Conservation (phyloP, 2,797 vertebrate genomes). For the Periparus ater region DNA sequence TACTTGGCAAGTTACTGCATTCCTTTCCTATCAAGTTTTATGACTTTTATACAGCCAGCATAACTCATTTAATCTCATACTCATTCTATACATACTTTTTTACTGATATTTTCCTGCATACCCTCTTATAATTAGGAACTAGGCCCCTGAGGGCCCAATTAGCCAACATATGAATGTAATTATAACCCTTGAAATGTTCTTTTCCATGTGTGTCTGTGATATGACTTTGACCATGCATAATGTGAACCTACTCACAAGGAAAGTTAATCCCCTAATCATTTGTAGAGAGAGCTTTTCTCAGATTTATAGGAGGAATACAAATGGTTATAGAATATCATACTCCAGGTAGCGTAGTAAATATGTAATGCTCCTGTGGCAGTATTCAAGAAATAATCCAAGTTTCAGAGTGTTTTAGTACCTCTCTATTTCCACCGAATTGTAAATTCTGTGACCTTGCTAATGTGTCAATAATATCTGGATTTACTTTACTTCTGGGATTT, state of each 20-base stretch:
- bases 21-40: constrained; percentile 77
- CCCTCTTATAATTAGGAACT: constrained; percentile 75
- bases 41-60: constrained; percentile 69
- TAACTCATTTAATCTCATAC: constrained; percentile 73
- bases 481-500: constrained; percentile 27
- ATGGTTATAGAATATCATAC: constrained; percentile 18
- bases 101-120: constrained; percentile 71
- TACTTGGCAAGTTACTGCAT: constrained; percentile 63
- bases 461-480: constrained; percentile 24
- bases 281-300: constrained; percentile 46
- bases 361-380: background rate
- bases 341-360: background rate
- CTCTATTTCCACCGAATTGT: background rate
- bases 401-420: constrained; percentile 3
- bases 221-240: constrained; percentile 67
- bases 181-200: constrained; percentile 72
- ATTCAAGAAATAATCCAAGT: constrained; percentile 22
- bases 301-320: constrained; percentile 55
- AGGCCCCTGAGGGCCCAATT: constrained; percentile 79
- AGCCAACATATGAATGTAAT: constrained; percentile 78
- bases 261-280: constrained; percentile 69
- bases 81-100: constrained; percentile 70
- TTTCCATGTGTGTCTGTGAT: constrained; percentile 69
- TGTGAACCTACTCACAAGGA: constrained; percentile 60
- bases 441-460: background rate